phyloP scores from a whole-genome alignment of 2,888 invertebrate species.

The Phortica magna region DNA sequence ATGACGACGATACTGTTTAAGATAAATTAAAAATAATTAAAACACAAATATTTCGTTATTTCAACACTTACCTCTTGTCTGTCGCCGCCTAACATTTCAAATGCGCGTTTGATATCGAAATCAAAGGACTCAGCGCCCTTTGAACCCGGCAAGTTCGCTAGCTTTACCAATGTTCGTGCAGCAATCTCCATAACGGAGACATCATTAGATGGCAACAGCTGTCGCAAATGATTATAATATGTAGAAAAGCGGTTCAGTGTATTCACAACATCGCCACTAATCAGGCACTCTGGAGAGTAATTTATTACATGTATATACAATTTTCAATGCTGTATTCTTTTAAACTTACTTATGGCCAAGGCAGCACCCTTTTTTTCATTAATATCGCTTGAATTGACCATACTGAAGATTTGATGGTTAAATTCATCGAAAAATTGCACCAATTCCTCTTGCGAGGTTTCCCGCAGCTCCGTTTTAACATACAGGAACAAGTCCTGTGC shows the following conservation, averaged over 20 bases:
- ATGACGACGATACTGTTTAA: constrained; percentile 86
- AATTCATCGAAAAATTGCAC: constrained; percentile 95
- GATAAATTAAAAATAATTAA: constrained; percentile 18
- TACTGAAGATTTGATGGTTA: constrained; percentile 96
- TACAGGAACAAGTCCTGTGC: constrained; percentile 93
- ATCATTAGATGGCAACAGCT: constrained; percentile 93
- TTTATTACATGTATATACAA: background rate
- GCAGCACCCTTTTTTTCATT: constrained; percentile 98
- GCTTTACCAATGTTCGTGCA: constrained; percentile 94
- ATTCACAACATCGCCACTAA: constrained; percentile 95
- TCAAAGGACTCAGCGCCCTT: constrained; percentile 98
- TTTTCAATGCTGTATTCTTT: background rate
- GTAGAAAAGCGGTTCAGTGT: constrained; percentile 93
- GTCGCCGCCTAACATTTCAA: constrained; percentile 96
- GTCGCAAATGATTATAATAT: constrained; percentile 95
- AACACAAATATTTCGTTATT: constrained; percentile 2
- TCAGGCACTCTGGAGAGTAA: constrained; percentile 88
- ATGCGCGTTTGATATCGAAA: constrained; percentile 96
- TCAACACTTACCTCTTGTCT: constrained; percentile 84
- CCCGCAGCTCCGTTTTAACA: constrained; percentile 93
- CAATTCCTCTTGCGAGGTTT: constrained; percentile 93
- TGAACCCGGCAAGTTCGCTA: constrained; percentile 94
- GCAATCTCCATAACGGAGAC: constrained; percentile 97
- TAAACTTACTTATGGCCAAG: constrained; percentile 88
- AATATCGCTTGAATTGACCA: constrained; percentile 95